Percentiles rank a stretch among this genome's conserved stretches.
Conservation (phyloP, 2,113 vertebrate genomes). For the Macrotus californicus region DNA sequence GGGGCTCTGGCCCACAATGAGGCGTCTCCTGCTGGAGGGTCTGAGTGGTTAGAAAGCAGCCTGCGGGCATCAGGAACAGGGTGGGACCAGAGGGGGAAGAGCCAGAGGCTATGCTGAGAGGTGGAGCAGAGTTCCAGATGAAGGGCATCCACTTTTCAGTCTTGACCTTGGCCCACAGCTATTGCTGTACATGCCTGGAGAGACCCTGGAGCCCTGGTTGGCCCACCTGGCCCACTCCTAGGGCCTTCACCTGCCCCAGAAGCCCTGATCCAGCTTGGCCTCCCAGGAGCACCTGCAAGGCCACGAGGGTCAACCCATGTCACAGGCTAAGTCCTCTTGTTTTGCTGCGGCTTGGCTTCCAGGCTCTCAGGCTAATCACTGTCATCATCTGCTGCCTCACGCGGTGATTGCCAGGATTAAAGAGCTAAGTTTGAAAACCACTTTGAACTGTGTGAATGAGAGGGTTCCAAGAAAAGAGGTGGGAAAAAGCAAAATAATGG, state of each 20-base stretch:
- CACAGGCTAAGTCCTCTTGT: neutral
- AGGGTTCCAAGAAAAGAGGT: neutral
- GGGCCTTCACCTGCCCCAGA: neutral
- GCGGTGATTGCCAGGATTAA: neutral
- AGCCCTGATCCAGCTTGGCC: neutral
- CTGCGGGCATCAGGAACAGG: too few relatives aligned
- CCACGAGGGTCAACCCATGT: neutral
- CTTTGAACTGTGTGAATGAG: constrained; percentile 51
- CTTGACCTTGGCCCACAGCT: neutral
- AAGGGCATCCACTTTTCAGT: neutral
- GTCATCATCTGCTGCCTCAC: neutral
- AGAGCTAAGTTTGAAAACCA: neutral
- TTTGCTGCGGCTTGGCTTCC: constrained; percentile 8
- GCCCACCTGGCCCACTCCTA: too few relatives aligned
- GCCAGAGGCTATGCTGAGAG: too few relatives aligned
- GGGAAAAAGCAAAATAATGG: neutral
- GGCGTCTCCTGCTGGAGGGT: neutral
- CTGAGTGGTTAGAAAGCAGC: neutral
- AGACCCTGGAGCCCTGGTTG: neutral
- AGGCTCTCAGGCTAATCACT: constrained; percentile 1
- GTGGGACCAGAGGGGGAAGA: neutral
- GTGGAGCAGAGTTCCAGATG: neutral
- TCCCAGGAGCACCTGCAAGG: neutral
- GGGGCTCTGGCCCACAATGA: neutral
- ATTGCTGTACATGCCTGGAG: neutral